Evolutionary conservation across 2,888 invertebrate species (phyloP).

Genomic region (Cordilura impudica): DNA sequence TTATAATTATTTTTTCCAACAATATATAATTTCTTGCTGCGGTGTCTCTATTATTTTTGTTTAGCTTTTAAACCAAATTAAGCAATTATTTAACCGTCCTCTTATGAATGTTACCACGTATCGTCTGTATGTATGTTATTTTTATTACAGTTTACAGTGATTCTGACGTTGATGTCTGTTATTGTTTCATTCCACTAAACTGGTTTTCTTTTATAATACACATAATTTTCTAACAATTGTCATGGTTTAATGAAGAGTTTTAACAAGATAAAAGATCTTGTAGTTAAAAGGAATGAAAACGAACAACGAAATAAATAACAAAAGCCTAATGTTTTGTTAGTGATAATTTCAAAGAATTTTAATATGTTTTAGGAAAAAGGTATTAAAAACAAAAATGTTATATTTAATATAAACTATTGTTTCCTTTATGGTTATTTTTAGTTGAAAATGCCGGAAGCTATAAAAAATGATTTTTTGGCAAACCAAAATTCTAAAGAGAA

Average conservation of each 20-base stretch:
- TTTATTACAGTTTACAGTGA: neutral
- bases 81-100: neutral
- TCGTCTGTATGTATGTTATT: neutral
- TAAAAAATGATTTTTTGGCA: too few relatives aligned
- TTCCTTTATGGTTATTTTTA: too few relatives aligned
- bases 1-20: neutral
- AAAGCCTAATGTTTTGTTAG: neutral
- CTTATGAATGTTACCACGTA: neutral
- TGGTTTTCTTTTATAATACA: conserved; percentile 27
- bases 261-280: conserved; percentile 34
- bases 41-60: neutral
- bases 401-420: neutral
- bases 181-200: conserved; percentile 1
- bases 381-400: neutral
- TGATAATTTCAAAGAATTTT: neutral
- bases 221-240: conserved; percentile 45
- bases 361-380: neutral
- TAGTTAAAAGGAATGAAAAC: too few relatives aligned
- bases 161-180: neutral
- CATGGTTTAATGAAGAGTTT: conserved; percentile 50
- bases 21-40: neutral
- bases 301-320: neutral
- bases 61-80: neutral
- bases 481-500: too few relatives aligned
- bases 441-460: too few relatives aligned